phyloP scores from a whole-genome alignment of 2,888 invertebrate species.

The Synanthedon vespiformis region DNA sequence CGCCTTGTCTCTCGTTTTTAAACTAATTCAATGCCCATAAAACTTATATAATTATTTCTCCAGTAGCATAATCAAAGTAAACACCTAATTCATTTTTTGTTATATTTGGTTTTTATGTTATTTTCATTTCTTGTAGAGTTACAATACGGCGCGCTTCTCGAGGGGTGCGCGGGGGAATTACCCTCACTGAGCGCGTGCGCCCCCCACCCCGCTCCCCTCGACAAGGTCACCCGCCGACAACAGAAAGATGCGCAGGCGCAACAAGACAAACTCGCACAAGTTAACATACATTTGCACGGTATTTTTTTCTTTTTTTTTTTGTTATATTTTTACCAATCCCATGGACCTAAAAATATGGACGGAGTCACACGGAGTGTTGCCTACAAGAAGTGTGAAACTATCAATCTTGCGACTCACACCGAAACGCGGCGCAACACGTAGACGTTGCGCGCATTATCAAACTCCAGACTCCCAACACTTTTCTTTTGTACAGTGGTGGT shows the following conservation, averaged over 20 bases:
- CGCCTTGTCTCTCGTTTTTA: too few species aligned
- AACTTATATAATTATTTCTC: too few species aligned
- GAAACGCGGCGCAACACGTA: too few species aligned
- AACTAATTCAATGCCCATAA: too few species aligned
- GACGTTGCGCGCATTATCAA: too few species aligned
- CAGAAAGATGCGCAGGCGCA: slow-evolving; percentile 77
- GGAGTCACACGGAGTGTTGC: too few species aligned
- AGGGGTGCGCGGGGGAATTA: slow-evolving; percentile 69
- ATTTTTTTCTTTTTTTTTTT: slow-evolving; percentile 48
- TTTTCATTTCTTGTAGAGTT: slow-evolving; percentile 53
- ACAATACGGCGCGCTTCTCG: slow-evolving; percentile 67
- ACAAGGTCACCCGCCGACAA: slow-evolving; percentile 70
- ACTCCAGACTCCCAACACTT: too few species aligned
- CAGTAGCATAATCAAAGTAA: not conserved
- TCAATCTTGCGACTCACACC: too few species aligned
- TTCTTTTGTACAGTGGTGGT: too few species aligned
- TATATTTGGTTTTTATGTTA: slow-evolving; percentile 14
- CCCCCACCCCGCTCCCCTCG: slow-evolving; percentile 64
- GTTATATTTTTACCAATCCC: too few species aligned
- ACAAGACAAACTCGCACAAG: slow-evolving; percentile 80
- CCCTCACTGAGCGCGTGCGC: slow-evolving; percentile 59
- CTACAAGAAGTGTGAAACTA: too few species aligned
- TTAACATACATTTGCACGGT: slow-evolving; percentile 89
- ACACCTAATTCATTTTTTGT: slow-evolving; percentile 7
- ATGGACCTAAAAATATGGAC: too few species aligned